phyloP scores from a whole-genome alignment of 2,113 vertebrate species.

The Meles meles region DNA sequence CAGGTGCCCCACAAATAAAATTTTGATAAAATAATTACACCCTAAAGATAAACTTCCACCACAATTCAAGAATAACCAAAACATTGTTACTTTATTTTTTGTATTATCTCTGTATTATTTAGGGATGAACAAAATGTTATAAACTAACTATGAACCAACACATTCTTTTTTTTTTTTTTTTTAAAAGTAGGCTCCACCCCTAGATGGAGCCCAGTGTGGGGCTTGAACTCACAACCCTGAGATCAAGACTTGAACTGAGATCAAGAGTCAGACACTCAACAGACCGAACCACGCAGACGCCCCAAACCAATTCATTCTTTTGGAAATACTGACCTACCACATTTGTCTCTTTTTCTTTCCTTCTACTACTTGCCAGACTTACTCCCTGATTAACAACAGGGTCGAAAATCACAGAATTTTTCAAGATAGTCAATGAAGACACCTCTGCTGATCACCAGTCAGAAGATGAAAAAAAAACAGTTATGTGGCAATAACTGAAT shows the following conservation, averaged over 20 bases:
- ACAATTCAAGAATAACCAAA: conserved; percentile 29
- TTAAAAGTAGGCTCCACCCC: background rate
- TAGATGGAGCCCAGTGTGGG: background rate
- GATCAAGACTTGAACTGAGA: background rate
- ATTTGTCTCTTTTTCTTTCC: background rate
- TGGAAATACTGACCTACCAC: background rate
- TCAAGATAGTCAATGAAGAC: background rate
- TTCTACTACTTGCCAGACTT: background rate
- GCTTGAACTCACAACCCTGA: background rate
- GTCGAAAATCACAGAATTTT: background rate
- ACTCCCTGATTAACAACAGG: background rate
- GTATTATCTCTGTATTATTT: background rate
- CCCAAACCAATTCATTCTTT: background rate
- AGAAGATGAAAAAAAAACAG: background rate
- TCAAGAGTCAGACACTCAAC: background rate
- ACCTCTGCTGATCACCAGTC: background rate
- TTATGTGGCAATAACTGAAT: background rate
- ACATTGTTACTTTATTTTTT: background rate
- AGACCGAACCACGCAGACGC: background rate
- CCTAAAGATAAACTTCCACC: background rate
- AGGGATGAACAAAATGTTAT: background rate
- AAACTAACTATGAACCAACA: background rate
- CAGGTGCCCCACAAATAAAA: background rate
- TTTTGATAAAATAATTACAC: background rate
- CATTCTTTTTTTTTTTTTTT: background rate